Conservation (phyloP, 2,888 invertebrate species). For the Rotaria sp. region DNA sequence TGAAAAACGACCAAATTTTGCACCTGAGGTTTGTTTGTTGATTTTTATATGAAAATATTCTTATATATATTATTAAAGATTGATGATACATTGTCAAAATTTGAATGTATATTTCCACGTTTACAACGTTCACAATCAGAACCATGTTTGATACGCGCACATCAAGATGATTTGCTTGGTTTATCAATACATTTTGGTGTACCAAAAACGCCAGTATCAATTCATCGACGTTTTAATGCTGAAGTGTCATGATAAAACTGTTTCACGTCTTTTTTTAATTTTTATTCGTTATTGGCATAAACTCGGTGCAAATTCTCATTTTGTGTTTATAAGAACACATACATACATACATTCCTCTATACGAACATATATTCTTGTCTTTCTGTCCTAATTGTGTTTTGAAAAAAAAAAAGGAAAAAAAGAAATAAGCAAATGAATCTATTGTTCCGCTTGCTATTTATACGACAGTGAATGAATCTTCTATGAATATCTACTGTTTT, state of each 20-base stretch:
- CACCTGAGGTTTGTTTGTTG: background rate
- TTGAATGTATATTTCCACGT: conserved; percentile 16
- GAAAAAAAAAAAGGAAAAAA: background rate
- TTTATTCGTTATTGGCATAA: background rate
- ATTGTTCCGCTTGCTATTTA: background rate
- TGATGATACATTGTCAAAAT: conserved; percentile 23
- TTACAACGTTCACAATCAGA: conserved; percentile 23
- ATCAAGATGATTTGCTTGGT: conserved; percentile 9
- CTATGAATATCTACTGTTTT: conserved; percentile 4
- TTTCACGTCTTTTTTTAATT: background rate
- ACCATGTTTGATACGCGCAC: background rate
- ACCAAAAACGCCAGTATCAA: background rate
- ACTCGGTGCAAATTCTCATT: background rate
- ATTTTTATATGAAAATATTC: background rate
- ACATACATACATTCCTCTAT: background rate
- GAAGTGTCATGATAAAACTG: background rate
- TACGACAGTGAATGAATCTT: conserved; percentile 3
- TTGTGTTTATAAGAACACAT: no score
- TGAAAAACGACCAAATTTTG: conserved; percentile 33
- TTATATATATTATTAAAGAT: background rate
- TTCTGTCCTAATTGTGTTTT: background rate
- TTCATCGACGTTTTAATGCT: conserved; percentile 26
- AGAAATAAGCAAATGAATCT: background rate
- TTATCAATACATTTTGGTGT: background rate
- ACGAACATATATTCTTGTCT: background rate